Evolutionary conservation across 2,888 invertebrate species (phyloP).

Genomic region (Stenodera caucasica): DNA sequence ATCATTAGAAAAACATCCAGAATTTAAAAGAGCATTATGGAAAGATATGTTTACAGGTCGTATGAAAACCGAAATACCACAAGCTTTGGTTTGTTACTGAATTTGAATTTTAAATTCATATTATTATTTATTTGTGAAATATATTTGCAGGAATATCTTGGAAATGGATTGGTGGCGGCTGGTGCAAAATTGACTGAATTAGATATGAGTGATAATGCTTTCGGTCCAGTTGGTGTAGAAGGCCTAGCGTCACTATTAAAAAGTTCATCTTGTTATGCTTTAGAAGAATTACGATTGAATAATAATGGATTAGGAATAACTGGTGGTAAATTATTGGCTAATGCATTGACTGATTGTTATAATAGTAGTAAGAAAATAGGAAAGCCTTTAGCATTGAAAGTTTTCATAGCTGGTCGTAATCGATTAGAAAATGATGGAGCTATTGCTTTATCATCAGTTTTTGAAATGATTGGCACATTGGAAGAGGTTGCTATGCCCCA

Average conservation of each 20-base stretch:
- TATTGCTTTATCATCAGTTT: slow-evolving; percentile 78
- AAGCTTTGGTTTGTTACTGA: slow-evolving; percentile 68
- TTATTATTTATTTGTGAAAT: not conserved
- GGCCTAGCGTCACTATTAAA: slow-evolving; percentile 81
- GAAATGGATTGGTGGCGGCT: slow-evolving; percentile 78
- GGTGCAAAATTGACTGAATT: slow-evolving; percentile 79
- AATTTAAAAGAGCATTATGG: slow-evolving; percentile 83
- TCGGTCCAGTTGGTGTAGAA: slow-evolving; percentile 92
- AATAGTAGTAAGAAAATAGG: slow-evolving; percentile 67
- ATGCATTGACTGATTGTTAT: slow-evolving; percentile 72
- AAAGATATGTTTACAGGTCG: slow-evolving; percentile 97
- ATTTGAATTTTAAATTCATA: not conserved
- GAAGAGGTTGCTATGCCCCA: slow-evolving; percentile 94
- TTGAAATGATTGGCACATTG: slow-evolving; percentile 78
- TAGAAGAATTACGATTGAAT: slow-evolving; percentile 82
- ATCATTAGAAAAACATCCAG: slow-evolving; percentile 75
- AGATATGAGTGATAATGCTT: slow-evolving; percentile 96
- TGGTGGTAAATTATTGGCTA: slow-evolving; percentile 82
- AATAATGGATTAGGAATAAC: slow-evolving; percentile 94
- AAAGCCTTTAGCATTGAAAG: slow-evolving; percentile 71
- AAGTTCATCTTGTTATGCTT: slow-evolving; percentile 80
- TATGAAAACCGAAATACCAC: slow-evolving; percentile 92
- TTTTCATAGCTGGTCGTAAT: slow-evolving; percentile 92
- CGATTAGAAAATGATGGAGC: slow-evolving; percentile 94
- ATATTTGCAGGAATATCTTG: slow-evolving; percentile 64